Evolutionary conservation across 2,797 vertebrate species (phyloP), one percentile per base, ranked within the genome.

Genomic region (Leptoclinus maculatus): DNA sequence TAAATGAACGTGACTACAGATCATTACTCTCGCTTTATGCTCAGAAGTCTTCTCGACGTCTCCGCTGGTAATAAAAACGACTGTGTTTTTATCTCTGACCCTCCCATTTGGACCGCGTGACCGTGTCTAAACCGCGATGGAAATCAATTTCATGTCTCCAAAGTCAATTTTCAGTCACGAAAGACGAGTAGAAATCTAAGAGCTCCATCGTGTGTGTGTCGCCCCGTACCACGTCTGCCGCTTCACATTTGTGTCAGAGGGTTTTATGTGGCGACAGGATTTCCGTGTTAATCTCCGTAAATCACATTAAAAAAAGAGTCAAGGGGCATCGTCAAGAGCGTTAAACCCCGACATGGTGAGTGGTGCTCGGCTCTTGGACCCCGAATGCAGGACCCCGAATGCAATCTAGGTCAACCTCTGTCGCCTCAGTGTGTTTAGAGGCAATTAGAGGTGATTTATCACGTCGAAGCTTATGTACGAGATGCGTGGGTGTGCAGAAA

Each of bases 361-460:
- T 2, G 74, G 62, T 71, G 10, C 21, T 78, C 16, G 1, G 16
- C 29, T 36, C 57, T 67, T 83, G 47, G 66, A 77, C 74, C 70
- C 76, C 27, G 21, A 68, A 74, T 68, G 76, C 51, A 54, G n/a
- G n/a, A n/a, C 74, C 70, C 76, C 32, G 21, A 68, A 74, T 68
- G 76, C 51, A 54, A 76, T 86, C 65, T 41, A 39, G 87, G 83
- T 86, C 89, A 79, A 34, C 29, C 78, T 82, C 68, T 45, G 58
- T 75, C 14, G 69, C 67, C 78, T 76, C 62, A 2, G 51, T 65
- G 76, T 71, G 68, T 85, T 87, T 71, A 70, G 69, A 38, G 72
- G 49, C 79, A 82, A 86, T 89, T 89, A 87, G 74, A 83, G 81
- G 66, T 63, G 74, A 82, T 86, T 84, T 79, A 87, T 85, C 41